Evolutionary conservation across 2,888 invertebrate genomes (phyloP).

Genomic region (Colletes collaris): DNA sequence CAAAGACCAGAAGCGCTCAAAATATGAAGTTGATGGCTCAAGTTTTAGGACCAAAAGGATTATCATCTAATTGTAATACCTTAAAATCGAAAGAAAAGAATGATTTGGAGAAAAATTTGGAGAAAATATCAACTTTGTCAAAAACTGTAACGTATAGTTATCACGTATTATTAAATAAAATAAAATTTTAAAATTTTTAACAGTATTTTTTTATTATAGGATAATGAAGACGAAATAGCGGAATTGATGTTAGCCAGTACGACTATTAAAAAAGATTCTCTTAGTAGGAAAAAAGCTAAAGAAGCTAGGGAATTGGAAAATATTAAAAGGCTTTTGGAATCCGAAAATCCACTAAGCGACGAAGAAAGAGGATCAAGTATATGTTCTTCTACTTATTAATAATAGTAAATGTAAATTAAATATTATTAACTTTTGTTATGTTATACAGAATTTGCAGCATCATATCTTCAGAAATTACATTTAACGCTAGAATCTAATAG

Average conservation of each 20-base stretch:
- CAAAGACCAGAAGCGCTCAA: constrained; percentile 80
- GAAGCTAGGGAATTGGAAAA: constrained; percentile 84
- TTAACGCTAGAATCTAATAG: constrained; percentile 72
- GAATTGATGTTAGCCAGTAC: constrained; percentile 85
- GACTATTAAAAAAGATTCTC: constrained; percentile 82
- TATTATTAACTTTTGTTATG: constrained; percentile 8
- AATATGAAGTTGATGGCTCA: constrained; percentile 81
- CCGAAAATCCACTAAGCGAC: constrained; percentile 83
- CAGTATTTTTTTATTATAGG: constrained; percentile 74
- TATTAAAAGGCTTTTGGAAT: constrained; percentile 84
- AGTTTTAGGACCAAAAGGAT: constrained; percentile 74
- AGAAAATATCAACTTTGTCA: constrained; percentile 51
- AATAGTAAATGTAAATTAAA: not conserved
- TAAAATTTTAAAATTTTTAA: not conserved
- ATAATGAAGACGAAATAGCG: constrained; percentile 85
- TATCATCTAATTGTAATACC: constrained; percentile 68
- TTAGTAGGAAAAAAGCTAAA: constrained; percentile 84
- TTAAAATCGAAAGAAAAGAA: constrained; percentile 72
- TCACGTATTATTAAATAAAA: constrained; percentile 1
- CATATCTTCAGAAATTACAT: constrained; percentile 78
- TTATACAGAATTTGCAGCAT: constrained; percentile 77
- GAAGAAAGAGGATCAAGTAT: constrained; percentile 84
- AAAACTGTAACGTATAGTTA: constrained; percentile 61
- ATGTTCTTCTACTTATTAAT: constrained; percentile 55
- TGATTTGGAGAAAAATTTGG: constrained; percentile 63